Evolutionary conservation across 1,140 invertebrate species (phyloP).

Genomic region (Cydia pomonella): DNA sequence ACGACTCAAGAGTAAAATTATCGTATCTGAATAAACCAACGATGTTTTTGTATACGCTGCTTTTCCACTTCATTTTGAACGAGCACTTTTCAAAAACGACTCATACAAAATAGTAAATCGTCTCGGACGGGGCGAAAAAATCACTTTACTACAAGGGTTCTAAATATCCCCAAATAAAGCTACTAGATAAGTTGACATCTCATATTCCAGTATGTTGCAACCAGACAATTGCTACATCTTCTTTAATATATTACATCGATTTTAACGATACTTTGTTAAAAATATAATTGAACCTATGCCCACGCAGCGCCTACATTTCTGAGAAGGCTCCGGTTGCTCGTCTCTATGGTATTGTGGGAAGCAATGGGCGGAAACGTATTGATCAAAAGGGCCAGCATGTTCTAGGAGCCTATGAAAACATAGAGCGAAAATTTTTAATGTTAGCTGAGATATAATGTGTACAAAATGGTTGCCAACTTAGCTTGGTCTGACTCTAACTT

Average conservation of each 20-base stretch:
- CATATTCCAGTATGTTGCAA: not conserved
- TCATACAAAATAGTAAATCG: too few relatives aligned
- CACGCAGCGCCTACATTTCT: slow-evolving; percentile 71
- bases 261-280: slow-evolving; percentile 64
- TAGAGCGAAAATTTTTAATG: not conserved
- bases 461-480: too few relatives aligned
- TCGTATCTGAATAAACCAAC: too few relatives aligned
- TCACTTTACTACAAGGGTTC: too few relatives aligned
- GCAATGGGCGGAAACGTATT: slow-evolving; percentile 66
- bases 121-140: too few relatives aligned
- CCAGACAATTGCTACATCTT: slow-evolving; percentile 21
- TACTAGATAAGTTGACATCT: not conserved
- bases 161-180: too few relatives aligned
- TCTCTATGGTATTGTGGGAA: slow-evolving; percentile 70
- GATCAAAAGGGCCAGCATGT: slow-evolving; percentile 36
- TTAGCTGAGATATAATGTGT: not conserved
- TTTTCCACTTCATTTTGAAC: too few relatives aligned
- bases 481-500: too few relatives aligned
- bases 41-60: too few relatives aligned
- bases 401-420: slow-evolving; percentile 8
- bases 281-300: slow-evolving; percentile 60
- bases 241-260: slow-evolving; percentile 7
- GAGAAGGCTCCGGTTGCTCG: slow-evolving; percentile 55
- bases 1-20: too few relatives aligned
- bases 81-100: too few relatives aligned